phyloP scores from a whole-genome alignment of 37 sponge, comb jelly and placozoan genomes.

The Axinella damicornis region DNA sequence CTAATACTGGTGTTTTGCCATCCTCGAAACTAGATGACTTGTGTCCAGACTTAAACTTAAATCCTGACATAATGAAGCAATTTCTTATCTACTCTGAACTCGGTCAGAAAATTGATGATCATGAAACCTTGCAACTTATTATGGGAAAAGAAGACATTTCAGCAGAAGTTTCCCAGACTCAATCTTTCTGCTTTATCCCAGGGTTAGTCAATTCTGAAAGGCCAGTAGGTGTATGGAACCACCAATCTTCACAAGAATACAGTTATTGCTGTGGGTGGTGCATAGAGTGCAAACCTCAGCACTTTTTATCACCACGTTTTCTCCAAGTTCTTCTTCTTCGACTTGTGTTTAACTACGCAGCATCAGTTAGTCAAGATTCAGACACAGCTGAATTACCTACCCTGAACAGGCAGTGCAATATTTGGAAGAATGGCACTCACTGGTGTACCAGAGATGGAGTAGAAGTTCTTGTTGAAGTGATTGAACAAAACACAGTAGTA shows the following conservation, averaged over 20 bases:
- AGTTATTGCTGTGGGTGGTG: slow-evolving; percentile 22
- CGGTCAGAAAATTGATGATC: slow-evolving; percentile 24
- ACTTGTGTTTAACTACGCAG: slow-evolving; percentile 20
- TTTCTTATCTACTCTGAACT: slow-evolving; percentile 9
- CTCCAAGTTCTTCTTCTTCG: slow-evolving; percentile 28
- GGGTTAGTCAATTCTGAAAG: background rate
- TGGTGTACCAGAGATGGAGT: slow-evolving; percentile 14
- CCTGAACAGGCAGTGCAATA: background rate
- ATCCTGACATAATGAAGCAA: background rate
- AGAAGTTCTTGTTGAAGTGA: slow-evolving; percentile 17
- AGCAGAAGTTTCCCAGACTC: too few relatives aligned
- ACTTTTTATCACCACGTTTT: slow-evolving; percentile 11
- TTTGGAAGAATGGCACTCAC: slow-evolving; percentile 32
- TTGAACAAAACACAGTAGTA: slow-evolving; percentile 20
- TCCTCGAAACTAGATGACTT: background rate
- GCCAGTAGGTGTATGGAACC: slow-evolving; percentile 1
- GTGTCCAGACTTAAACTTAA: background rate
- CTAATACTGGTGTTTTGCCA: slow-evolving; percentile 14
- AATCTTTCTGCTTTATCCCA: slow-evolving; percentile 24
- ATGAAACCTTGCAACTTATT: slow-evolving; percentile 13
- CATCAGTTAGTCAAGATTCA: background rate
- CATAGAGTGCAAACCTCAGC: background rate
- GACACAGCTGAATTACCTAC: background rate
- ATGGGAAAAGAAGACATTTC: too few relatives aligned
- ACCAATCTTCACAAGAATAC: background rate